Evolutionary conservation across 2,113 vertebrate species (phyloP).

Genomic region (Protobothrops mucrosquamatus): DNA sequence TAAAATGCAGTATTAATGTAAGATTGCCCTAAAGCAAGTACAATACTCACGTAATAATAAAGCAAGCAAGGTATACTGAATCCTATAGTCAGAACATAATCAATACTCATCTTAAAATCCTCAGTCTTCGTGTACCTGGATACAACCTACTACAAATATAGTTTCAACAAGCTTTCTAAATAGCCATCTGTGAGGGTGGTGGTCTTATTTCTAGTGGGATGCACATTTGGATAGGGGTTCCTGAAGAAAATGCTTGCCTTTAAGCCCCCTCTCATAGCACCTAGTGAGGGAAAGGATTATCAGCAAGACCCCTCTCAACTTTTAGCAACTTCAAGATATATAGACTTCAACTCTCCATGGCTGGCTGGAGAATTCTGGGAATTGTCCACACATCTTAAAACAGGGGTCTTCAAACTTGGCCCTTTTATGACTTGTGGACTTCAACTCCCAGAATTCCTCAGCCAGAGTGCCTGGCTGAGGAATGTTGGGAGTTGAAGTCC

Average conservation of each 20-base stretch:
- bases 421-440: neutral
- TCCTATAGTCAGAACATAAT: neutral
- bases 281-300: neutral
- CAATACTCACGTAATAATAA: neutral
- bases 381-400: neutral
- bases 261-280: neutral
- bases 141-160: neutral
- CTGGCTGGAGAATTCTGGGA: neutral
- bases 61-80: neutral
- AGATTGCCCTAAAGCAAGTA: neutral
- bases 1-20: neutral
- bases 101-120: neutral
- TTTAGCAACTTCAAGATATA: neutral
- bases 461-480: neutral
- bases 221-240: neutral
- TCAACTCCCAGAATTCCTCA: neutral
- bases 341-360: neutral
- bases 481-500: neutral
- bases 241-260: neutral
- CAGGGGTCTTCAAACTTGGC: too few species aligned
- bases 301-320: neutral
- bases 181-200: neutral
- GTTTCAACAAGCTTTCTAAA: neutral
- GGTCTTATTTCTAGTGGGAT: neutral
- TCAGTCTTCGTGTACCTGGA: neutral